These are phyloP conservation scores for Octopus bimaculoides DNA, from an alignment of 1,140 invertebrate genomes.

Conservation along the genomic window DNA sequence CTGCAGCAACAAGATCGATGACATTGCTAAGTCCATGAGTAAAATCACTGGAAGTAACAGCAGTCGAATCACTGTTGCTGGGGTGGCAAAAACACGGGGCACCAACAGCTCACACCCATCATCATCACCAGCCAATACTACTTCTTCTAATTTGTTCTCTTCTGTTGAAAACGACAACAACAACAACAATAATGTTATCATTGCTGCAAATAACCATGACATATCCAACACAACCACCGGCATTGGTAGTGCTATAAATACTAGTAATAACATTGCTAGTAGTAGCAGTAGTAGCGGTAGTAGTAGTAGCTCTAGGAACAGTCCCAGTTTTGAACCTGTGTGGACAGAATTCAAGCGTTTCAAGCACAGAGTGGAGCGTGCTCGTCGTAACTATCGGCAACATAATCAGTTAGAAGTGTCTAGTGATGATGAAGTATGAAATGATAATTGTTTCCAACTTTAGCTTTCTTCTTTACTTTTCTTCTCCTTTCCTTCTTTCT, in stretches of 20 bases:
- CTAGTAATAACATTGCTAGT: background rate
- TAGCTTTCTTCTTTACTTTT: too few relatives aligned
- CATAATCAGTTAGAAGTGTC: conserved; percentile 17
- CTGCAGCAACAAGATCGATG: background rate
- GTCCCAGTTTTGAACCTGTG: conserved; percentile 28
- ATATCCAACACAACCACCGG: background rate
- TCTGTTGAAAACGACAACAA: background rate
- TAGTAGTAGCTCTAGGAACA: background rate
- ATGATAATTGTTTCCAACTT: too few relatives aligned
- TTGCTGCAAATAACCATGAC: too few relatives aligned
- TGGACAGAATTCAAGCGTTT: conserved; percentile 49
- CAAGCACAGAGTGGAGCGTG: conserved; percentile 37
- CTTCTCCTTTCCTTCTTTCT: background rate
- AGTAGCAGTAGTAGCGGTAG: background rate
- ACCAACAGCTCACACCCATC: background rate
- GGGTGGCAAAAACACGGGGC: background rate
- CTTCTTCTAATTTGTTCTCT: background rate
- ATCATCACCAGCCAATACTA: background rate
- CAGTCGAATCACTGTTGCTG: background rate
- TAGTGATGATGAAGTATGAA: conserved; percentile 26
- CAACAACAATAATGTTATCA: background rate
- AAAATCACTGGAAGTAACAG: background rate
- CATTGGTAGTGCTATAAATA: background rate
- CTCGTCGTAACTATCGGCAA: conserved; percentile 31
- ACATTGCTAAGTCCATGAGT: background rate